Percentiles rank a stretch among this genome's conserved stretches.
Evolutionary conservation across 1,140 invertebrate species (phyloP).

Genomic region (Ptiloglossa arizonensis): DNA sequence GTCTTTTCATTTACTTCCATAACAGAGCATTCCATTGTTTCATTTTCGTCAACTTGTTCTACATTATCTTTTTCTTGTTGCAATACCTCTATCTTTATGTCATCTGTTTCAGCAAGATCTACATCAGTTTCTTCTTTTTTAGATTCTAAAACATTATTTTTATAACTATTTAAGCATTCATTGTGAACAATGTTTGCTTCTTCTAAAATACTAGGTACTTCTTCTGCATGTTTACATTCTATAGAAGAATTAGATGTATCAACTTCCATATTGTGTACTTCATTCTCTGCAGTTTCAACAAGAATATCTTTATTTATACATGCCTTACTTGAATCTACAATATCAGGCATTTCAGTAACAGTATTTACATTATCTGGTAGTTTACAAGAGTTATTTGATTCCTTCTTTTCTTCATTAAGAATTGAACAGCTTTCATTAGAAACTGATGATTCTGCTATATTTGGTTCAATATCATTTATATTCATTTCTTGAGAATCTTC

Average conservation of each 20-base stretch:
- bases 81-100: conserved; percentile 4
- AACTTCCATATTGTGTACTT: neutral
- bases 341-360: neutral
- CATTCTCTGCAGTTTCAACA: conserved; percentile 2
- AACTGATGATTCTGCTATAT: neutral
- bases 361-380: neutral
- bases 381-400: neutral
- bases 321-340: neutral
- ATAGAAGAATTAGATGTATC: neutral
- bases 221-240: neutral
- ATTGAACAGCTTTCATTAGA: conserved; percentile 12
- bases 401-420: neutral
- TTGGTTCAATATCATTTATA: conserved; percentile 33
- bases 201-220: neutral
- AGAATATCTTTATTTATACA: conserved; percentile 2
- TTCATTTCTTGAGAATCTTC: conserved; percentile 70
- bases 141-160: neutral
- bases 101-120: neutral
- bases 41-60: conserved; percentile 6
- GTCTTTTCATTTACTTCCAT: conserved; percentile 1
- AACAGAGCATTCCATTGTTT: neutral
- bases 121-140: neutral
- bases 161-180: neutral
- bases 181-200: neutral
- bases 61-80: neutral